phyloP scores from a whole-genome alignment of 1,140 invertebrate species.

The Drosophila serrata region DNA sequence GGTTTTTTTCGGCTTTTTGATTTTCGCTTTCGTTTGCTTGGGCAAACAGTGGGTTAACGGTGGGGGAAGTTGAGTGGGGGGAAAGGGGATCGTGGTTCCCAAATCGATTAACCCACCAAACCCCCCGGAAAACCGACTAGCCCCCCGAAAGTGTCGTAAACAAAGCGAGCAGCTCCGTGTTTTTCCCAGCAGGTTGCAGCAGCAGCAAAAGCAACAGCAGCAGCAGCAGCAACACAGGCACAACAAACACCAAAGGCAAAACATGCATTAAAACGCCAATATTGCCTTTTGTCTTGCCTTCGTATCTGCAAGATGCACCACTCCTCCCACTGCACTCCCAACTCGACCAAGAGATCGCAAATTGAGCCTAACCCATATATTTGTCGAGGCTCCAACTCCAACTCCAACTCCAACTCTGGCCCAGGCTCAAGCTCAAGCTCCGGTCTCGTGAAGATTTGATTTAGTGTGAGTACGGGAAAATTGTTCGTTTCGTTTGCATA shows the following conservation, averaged over 20 bases:
- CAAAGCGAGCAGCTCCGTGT: conserved; percentile 64
- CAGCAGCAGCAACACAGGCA: conserved; percentile 54
- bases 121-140: conserved; percentile 4
- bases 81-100: conserved; percentile 45
- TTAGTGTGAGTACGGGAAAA: conserved; percentile 67
- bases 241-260: conserved; percentile 67
- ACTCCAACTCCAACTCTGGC: not conserved
- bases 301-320: conserved; percentile 63
- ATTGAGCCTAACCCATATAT: conserved; percentile 84
- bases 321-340: conserved; percentile 9
- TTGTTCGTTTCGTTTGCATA: conserved; percentile 68
- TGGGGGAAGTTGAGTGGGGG: conserved; percentile 12
- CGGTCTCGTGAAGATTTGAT: conserved; percentile 79
- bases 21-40: conserved; percentile 67
- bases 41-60: conserved; percentile 50
- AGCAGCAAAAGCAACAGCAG: conserved; percentile 42
- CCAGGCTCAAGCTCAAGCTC: not conserved
- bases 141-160: conserved; percentile 45
- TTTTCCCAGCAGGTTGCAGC: conserved; percentile 77
- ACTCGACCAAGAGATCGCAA: conserved; percentile 37
- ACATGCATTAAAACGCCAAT: conserved; percentile 68
- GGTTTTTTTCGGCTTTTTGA: conserved; percentile 33
- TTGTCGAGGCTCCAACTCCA: conserved; percentile 54
- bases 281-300: conserved; percentile 59
- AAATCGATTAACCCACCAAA: conserved; percentile 66